Evolutionary conservation across 2,113 vertebrate genomes (phyloP).

Genomic region (Lycocorax pyrrhopterus): DNA sequence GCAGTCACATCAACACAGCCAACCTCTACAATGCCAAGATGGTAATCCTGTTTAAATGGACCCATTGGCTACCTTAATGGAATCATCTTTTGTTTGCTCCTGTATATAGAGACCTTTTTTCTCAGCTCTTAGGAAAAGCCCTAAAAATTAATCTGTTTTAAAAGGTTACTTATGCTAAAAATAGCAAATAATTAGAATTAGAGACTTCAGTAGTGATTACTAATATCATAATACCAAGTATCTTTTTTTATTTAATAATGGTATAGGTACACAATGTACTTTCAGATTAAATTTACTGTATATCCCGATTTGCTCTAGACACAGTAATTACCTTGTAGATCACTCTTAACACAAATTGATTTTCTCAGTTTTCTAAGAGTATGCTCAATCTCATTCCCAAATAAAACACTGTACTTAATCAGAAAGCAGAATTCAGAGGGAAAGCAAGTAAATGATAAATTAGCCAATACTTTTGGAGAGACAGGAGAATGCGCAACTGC

Average conservation of each 20-base stretch:
- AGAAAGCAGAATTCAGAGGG: not conserved
- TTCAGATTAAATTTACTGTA: constrained; percentile 2
- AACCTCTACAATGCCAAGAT: not conserved
- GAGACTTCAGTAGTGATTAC: not conserved
- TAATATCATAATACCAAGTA: not conserved
- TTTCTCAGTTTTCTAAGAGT: constrained; percentile 21
- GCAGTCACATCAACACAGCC: not conserved
- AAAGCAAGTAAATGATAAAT: not conserved
- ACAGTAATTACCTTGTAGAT: constrained; percentile 12
- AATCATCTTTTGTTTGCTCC: not conserved
- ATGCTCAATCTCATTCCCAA: not conserved
- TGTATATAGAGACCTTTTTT: not conserved
- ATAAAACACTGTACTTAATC: not conserved
- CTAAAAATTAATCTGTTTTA: not conserved
- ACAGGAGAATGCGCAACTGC: not conserved
- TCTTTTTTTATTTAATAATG: not conserved
- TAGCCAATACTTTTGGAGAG: not conserved
- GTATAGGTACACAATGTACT: not conserved
- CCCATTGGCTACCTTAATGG: not conserved
- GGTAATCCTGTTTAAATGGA: not conserved
- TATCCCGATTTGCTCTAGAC: not conserved
- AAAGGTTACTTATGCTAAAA: not conserved
- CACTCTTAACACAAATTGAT: constrained; percentile 10
- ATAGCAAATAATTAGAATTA: not conserved
- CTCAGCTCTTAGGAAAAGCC: not conserved